Evolutionary conservation across 2,888 invertebrate species (phyloP), one percentile per base, ranked within the genome.

Genomic region (Stenoptilia bipunctidactyla): DNA sequence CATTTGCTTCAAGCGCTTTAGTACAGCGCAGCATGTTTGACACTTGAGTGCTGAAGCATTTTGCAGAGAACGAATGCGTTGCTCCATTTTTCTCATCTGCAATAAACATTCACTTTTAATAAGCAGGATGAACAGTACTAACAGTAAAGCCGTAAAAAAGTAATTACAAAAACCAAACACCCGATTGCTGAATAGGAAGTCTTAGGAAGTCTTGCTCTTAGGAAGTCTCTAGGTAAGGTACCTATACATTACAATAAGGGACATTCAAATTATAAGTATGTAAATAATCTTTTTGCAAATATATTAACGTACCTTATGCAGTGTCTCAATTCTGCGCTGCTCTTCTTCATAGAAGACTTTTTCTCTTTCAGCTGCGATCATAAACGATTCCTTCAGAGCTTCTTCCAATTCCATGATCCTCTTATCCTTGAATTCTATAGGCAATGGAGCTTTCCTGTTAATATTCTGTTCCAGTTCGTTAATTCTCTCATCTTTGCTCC

Each of bases 321-420:
- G 73, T 45, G 89, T 88, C 59, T 86, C 85, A 51, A 86, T 87
- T 52, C 88, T 82, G 54, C 85, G 83, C 53, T 85, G 76, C 62
- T 90, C 89, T 65, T 91, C 90, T 51, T 87, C 84, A 55, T 86
- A 86, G 48, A 89, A 85, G 47, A 89, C 87, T 50, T 85, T 85
- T 53, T 90, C 90, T 46, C 89, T 83, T 49, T 91, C 89, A 1
- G 88, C 86, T n/a, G 90, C 88, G 55, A 92, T 88, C 58, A 87
- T 66, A 41, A 91, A 90, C 46, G 92, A 94, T 66, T 94, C 93
- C 44, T 92, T 87, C 44, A 96, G 77, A 13, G 95, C 95, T 51
- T 92, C 92, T 64, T 94, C 91, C 44, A 93, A 67, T 59, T 92
- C 92, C 52, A 91, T 85, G 55, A 92, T 90, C 45, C 90, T 84